Evolutionary conservation across 2,113 vertebrate species (phyloP), one percentile per base, ranked within the genome.

Genomic region (Tupaia tana): DNA sequence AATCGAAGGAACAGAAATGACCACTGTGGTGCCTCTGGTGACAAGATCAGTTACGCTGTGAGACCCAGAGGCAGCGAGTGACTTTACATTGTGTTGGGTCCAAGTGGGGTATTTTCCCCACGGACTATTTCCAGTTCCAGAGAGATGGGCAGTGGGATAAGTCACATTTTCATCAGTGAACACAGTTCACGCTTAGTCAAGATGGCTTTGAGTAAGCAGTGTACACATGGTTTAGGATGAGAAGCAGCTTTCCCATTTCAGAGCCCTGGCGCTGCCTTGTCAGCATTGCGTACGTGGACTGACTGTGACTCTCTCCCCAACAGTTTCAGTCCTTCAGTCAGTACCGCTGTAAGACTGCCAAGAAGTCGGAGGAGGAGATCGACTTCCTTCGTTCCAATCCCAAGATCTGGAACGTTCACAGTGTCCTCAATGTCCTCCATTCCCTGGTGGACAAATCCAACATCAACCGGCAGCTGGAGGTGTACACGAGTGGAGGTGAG

Each of bases 361-460:
- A 99, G 97, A 99, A 99, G 94, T 99, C 99, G 0, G 99, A 99
- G 54, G 99, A 99, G 94, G 99, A 99, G 98, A 99, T 99, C 0
- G 99, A 99, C 96, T 99, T 99, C 96, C 98, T 99, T 93, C 99
- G 99, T 94, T 99, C 99, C 97, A 99, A 99, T 93, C 99, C 99
- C 52, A 99, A 99, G 97, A 99, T 99, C 98, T 99, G 99, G 99
- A 99, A 99, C 0, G 99, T 99, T 81, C 99, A 99, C 98, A 99
- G 99, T 0, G 99, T 99, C 86, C 99, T 99, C 69, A 99, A 99
- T 6, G 99, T 99, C 31, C 98, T 99, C 73, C 99, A 99, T 93
- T 99, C 99, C 6, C 98, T 99, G 75, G 99, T 99, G 3, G 99
- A 99, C 98, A 99, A 99, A 97, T 99, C 99, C 98, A 99, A 99